Base-by-base conservation (phyloP, 2,113 vertebrate genomes). In the Pelvicachromis taeniatus region DNA sequence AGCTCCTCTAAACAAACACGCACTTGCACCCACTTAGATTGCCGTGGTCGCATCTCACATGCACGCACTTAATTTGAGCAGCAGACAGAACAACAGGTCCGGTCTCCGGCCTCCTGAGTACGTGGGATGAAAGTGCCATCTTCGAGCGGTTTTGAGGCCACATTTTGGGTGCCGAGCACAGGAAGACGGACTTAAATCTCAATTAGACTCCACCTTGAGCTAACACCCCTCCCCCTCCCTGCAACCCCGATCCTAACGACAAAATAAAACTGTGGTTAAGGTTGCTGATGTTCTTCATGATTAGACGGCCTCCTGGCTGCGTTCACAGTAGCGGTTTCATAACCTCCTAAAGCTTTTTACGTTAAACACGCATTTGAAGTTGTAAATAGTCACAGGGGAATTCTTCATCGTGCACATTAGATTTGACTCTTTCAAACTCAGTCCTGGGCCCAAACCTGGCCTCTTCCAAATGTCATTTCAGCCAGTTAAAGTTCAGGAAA, bases 1-100 rank as follows among this genome's bases (percentile, higher is more conserved):
- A 12, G 52, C 84, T 94, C 94, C 85, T 95, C 93, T 94, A 95
- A 95, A 96, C 95, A 95, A 95, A 93, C 92, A 95, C 83, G 79
- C 87, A 91, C 90, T 85, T 45, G 89, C 75, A 84, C 91, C 84
- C 73, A 78, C 86, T 89, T 61, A 70, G 82, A 85, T 81, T n/a
- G 61, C 87, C 16, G 23, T 11, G 38, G 59, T 70, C 59, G 31
- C 84, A 58, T 82, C 80, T 6, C 89, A n/a, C 63, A 79, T 33
- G 50, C 87, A 85, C 86, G 13, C 84, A 19, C 84, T 70, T 78
- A 58, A 86, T 86, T 59, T 68, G 78, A 87, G 88, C 78, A 85
- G 85, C 86, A 84, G 89, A 78, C 85, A 50, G 54, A 87, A 84
- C 68, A 89, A 77, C 90, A 63, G 77, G 81, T 68, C 88, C 38